phyloP scores from a whole-genome alignment of 1,140 invertebrate species.

The Rhynchophorus ferrugineus region DNA sequence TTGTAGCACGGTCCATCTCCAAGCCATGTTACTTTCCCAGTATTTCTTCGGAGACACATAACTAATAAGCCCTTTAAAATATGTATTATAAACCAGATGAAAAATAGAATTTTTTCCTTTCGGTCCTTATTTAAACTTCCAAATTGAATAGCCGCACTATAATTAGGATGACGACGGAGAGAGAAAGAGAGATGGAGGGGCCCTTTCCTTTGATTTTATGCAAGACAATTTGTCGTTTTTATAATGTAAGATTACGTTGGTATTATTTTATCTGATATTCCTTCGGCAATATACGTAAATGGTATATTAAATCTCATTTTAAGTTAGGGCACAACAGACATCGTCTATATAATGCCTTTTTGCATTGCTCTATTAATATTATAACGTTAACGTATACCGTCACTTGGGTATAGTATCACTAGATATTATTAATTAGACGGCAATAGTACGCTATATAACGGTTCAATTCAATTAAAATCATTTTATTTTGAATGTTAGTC shows the following conservation, averaged over 20 bases:
- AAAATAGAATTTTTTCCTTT: background rate
- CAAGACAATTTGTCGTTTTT: conserved; percentile 17
- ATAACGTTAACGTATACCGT: no score
- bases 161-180: background rate
- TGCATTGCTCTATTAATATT: no score
- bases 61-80: conserved; percentile 12
- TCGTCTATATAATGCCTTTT: conserved; percentile 18
- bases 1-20: conserved; percentile 20
- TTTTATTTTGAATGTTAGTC: no score
- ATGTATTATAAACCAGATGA: background rate
- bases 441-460: no score
- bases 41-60: conserved; percentile 23
- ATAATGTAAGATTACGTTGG: conserved; percentile 16
- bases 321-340: conserved; percentile 21
- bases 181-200: no score
- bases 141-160: background rate
- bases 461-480: no score
- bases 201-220: no score
- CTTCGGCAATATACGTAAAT: conserved; percentile 27
- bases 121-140: background rate
- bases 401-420: no score
- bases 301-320: conserved; percentile 34
- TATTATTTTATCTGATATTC: conserved; percentile 25
- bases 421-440: no score
- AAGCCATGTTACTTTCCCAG: conserved; percentile 10